Evolutionary conservation across 2,888 invertebrate species (phyloP).

Genomic region (Melanophora roralis): DNA sequence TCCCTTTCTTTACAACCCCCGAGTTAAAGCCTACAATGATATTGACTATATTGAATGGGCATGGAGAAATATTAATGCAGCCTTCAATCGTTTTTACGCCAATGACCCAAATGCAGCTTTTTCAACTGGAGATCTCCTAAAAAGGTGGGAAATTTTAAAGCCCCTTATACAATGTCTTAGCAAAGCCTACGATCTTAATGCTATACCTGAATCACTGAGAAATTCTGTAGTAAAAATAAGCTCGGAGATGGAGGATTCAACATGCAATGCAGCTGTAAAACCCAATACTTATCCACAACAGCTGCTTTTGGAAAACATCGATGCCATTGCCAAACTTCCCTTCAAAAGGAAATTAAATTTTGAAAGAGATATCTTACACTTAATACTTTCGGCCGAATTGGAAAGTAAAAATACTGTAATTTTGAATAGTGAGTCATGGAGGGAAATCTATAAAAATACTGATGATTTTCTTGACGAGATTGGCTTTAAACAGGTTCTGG

Average conservation of each 20-base stretch:
- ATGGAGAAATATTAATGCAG: constrained; percentile 61
- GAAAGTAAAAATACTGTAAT: constrained; percentile 37
- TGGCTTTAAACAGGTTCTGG: constrained; percentile 60
- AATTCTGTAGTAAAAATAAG: constrained; percentile 63
- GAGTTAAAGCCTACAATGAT: constrained; percentile 58
- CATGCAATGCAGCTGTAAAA: constrained; percentile 1
- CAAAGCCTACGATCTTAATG: constrained; percentile 57
- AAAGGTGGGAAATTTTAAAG: constrained; percentile 67
- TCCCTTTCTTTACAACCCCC: constrained; percentile 63
- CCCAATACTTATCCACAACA: constrained; percentile 21
- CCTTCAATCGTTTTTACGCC: constrained; percentile 60
- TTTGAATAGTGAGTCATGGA: neutral
- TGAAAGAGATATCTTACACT: constrained; percentile 68
- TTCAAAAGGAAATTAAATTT: constrained; percentile 57
- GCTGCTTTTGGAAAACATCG: constrained; percentile 60
- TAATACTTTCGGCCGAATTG: constrained; percentile 65
- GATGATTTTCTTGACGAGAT: constrained; percentile 64
- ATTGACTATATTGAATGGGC: constrained; percentile 63
- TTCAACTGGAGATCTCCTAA: constrained; percentile 62
- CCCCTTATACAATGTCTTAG: constrained; percentile 63
- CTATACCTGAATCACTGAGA: constrained; percentile 63
- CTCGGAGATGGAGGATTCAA: constrained; percentile 38
- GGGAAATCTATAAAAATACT: constrained; percentile 61
- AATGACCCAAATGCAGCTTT: constrained; percentile 59
- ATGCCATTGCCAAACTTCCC: constrained; percentile 62